A percentile compares a stretch with the other conserved stretches of the same genome.
These are phyloP conservation scores for Helicolenus hilgendorfi DNA, from an alignment of 2,797 vertebrate species.

Conservation along the genomic window DNA sequence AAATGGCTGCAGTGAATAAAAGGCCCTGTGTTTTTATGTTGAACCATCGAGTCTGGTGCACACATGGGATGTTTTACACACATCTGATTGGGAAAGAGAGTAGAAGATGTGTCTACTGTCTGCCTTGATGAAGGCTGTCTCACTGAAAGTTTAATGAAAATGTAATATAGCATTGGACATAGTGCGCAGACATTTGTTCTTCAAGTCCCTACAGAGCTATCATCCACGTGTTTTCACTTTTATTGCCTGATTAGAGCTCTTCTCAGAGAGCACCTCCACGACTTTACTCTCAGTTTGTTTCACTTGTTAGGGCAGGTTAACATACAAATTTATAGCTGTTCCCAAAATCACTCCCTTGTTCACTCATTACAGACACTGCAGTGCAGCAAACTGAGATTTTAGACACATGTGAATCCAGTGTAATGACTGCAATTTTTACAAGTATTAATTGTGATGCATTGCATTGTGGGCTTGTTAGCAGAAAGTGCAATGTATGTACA, in stretches of 20 bases:
- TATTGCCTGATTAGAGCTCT: not conserved
- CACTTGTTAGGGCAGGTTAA: not conserved
- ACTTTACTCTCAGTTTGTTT: not conserved
- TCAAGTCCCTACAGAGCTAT: not conserved
- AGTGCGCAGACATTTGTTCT: not conserved
- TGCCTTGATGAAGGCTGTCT: not conserved
- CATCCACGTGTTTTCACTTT: not conserved
- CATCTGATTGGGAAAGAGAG: not conserved
- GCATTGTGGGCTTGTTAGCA: not conserved
- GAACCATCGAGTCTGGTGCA: not conserved
- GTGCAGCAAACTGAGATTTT: not conserved
- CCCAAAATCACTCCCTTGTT: not conserved
- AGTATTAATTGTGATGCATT: not conserved
- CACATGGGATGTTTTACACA: not conserved
- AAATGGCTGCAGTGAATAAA: not conserved
- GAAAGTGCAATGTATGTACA: not conserved
- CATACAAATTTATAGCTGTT: not conserved
- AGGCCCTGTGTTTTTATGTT: not conserved
- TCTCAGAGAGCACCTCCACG: not conserved
- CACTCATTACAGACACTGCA: not conserved
- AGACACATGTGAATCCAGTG: not conserved
- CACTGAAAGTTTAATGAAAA: not conserved
- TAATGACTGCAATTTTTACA: not conserved
- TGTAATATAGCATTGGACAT: not conserved
- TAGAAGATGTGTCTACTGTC: not conserved